These are phyloP conservation scores for Geotrupes spiniger DNA, from an alignment of 2,888 invertebrate species.

Conservation along the genomic window DNA sequence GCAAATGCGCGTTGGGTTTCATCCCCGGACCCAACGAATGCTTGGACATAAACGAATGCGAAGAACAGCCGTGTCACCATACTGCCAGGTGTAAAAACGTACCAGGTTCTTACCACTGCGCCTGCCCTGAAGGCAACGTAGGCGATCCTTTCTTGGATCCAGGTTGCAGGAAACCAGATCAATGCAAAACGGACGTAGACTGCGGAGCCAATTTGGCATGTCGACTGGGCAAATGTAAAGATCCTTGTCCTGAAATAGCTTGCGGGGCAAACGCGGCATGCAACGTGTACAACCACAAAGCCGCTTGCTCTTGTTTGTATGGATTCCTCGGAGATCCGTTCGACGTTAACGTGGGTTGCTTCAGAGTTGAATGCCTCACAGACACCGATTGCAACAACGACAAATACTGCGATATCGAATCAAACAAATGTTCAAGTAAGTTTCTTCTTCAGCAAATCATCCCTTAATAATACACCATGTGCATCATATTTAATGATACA, in stretches of 20 bases:
- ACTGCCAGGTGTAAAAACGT: slow-evolving; percentile 77
- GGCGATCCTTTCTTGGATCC: slow-evolving; percentile 70
- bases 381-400: slow-evolving; percentile 73
- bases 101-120: slow-evolving; percentile 76
- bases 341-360: slow-evolving; percentile 76
- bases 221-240: slow-evolving; percentile 71
- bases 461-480: background rate
- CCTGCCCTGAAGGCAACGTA: slow-evolving; percentile 75
- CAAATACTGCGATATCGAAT: slow-evolving; percentile 71
- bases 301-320: slow-evolving; percentile 73
- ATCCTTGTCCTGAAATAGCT: slow-evolving; percentile 70
- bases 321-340: slow-evolving; percentile 81
- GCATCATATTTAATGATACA: too few relatives aligned
- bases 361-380: slow-evolving; percentile 82
- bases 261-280: slow-evolving; percentile 81
- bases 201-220: slow-evolving; percentile 77
- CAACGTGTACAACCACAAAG: slow-evolving; percentile 66
- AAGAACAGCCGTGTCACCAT: slow-evolving; percentile 73
- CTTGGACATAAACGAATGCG: slow-evolving; percentile 80
- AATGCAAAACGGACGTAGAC: slow-evolving; percentile 70
- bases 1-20: slow-evolving; percentile 76
- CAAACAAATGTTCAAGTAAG: slow-evolving; percentile 76
- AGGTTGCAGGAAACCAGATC: slow-evolving; percentile 74
- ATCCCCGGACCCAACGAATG: slow-evolving; percentile 72
- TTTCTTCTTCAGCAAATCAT: slow-evolving; percentile 28